These are phyloP conservation scores for Heliconius erato DNA, from an alignment of 2,888 invertebrate genomes.

Conservation along the genomic window DNA sequence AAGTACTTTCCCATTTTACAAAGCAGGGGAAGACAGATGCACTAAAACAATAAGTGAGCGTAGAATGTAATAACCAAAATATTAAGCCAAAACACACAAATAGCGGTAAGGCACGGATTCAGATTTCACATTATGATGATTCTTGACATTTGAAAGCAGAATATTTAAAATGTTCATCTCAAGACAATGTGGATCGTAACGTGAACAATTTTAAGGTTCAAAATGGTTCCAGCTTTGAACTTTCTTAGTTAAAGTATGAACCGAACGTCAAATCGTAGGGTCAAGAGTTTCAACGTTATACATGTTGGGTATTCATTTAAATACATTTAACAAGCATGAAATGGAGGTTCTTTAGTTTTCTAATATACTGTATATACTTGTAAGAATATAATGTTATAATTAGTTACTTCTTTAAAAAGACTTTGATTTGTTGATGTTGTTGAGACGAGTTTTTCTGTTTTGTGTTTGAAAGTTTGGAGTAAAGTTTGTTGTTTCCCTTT, in stretches of 20 bases:
- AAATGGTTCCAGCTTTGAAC: constrained; percentile 32
- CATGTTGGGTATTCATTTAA: constrained; percentile 59
- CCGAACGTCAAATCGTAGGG: constrained; percentile 66
- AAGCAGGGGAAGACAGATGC: constrained; percentile 1
- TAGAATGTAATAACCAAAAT: constrained; percentile 37
- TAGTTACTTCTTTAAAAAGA: constrained; percentile 20
- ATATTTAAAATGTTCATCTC: constrained; percentile 28
- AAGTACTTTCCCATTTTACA: not conserved
- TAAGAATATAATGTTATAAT: constrained; percentile 36
- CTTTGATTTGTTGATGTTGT: constrained; percentile 12
- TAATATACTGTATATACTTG: constrained; percentile 7
- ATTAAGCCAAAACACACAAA: constrained; percentile 38
- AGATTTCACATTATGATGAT: constrained; percentile 52
- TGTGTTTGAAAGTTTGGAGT: not conserved
- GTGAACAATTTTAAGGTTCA: not conserved
- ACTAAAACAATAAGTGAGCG: constrained; percentile 7
- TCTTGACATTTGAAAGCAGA: constrained; percentile 57
- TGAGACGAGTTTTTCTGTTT: constrained; percentile 4
- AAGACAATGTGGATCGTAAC: constrained; percentile 24
- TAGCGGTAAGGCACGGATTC: constrained; percentile 36
- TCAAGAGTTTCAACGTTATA: constrained; percentile 66
- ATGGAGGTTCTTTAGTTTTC: constrained; percentile 57
- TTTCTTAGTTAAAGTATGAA: constrained; percentile 63
- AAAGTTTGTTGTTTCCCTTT: not conserved
- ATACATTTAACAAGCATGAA: constrained; percentile 64